Evolutionary conservation across 2,797 vertebrate genomes (phyloP).

Genomic region (Hipposideros larvatus): DNA sequence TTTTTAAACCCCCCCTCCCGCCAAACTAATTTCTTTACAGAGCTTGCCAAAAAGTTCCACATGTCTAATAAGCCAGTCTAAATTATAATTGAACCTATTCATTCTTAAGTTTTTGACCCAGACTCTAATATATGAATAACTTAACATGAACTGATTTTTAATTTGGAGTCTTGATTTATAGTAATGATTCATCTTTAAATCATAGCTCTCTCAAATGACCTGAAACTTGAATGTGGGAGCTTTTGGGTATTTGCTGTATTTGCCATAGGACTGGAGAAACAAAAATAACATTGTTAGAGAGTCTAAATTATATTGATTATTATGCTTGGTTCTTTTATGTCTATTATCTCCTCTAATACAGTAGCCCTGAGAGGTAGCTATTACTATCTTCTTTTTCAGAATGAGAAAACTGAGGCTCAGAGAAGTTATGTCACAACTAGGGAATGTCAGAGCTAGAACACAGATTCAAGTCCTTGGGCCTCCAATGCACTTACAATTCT

Average conservation of each 20-base stretch:
- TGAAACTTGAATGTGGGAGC: background rate
- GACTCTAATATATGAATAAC: background rate
- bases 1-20: background rate
- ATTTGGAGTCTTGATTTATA: conserved; percentile 30
- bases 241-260: conserved; percentile 19
- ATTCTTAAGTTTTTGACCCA: background rate
- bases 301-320: background rate
- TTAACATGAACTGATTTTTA: conserved; percentile 34
- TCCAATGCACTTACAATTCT: background rate
- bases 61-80: background rate
- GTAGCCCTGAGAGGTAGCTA: background rate
- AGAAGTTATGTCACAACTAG: background rate
- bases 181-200: conserved; percentile 17
- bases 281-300: background rate
- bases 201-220: background rate
- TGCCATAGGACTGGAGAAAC: background rate
- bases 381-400: background rate
- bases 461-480: background rate
- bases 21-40: background rate
- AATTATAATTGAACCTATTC: conserved; percentile 11
- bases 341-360: background rate
- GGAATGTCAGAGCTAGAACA: background rate
- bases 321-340: background rate
- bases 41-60: background rate
- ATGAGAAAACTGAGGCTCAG: background rate